A percentile compares a stretch with the other conserved stretches of the same genome.
Conservation (phyloP, 1,140 invertebrate species). For the Brachionus calyciflorus region DNA sequence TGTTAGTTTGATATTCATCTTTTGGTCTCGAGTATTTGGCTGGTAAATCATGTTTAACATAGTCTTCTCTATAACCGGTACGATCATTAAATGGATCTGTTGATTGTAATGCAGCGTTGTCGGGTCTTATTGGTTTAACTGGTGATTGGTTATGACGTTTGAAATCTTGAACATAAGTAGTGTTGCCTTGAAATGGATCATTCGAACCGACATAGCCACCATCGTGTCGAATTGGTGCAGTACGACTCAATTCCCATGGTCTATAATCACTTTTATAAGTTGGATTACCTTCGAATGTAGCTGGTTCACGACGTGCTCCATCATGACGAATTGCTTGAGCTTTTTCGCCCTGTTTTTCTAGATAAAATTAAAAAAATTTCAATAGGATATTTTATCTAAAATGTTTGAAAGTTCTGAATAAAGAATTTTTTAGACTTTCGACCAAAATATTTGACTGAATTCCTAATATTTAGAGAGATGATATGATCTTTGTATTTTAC, state of each 20-base stretch:
- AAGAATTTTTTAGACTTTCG: too few relatives aligned
- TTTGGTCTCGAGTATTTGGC: conserved; percentile 49
- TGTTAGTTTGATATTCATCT: conserved; percentile 49
- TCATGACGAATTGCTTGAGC: conserved; percentile 54
- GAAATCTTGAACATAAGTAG: conserved; percentile 57
- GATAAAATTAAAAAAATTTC: conserved; percentile 32
- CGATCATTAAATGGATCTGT: conserved; percentile 56
- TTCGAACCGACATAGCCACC: conserved; percentile 52
- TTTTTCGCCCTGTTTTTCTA: conserved; percentile 55
- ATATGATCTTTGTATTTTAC: too few relatives aligned
- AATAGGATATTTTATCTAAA: too few relatives aligned
- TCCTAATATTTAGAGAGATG: too few relatives aligned
- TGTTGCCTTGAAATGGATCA: conserved; percentile 55
- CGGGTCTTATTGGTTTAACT: conserved; percentile 53
- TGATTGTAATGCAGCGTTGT: conserved; percentile 53
- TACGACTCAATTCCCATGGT: conserved; percentile 54
- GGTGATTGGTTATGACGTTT: conserved; percentile 51
- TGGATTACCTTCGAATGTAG: conserved; percentile 60
- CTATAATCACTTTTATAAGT: conserved; percentile 60
- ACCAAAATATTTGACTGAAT: too few relatives aligned
- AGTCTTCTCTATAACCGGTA: conserved; percentile 57
- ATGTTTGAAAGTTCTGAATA: neutral
- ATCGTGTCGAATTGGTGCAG: conserved; percentile 46
- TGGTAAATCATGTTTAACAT: conserved; percentile 55
- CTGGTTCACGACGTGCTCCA: conserved; percentile 50